A percentile compares a stretch with the other conserved stretches of the same genome.
Conservation (phyloP, 2,888 invertebrate genomes). For the Sthenelais limicola region DNA sequence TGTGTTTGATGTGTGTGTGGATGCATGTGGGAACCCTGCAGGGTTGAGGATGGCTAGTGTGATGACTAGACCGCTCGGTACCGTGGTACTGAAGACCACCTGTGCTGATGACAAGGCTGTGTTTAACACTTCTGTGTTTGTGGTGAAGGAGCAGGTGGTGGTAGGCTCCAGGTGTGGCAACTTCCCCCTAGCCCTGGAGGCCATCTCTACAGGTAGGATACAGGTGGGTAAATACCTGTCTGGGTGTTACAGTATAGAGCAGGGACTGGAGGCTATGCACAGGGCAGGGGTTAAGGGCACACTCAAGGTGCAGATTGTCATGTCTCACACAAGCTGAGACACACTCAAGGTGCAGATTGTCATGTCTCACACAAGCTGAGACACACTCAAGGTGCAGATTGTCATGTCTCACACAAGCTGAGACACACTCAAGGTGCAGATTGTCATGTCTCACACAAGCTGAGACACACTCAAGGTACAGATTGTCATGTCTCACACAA, state of each 20-base stretch:
- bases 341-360: no score
- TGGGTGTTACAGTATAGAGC: conserved; percentile 34
- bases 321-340: no score
- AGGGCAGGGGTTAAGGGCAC: conserved; percentile 44
- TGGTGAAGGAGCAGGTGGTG: conserved; percentile 48
- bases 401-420: no score
- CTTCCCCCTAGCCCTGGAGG: conserved; percentile 48
- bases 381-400: no score
- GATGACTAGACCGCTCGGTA: conserved; percentile 48
- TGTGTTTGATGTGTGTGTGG: conserved; percentile 44
- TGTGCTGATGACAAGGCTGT: conserved; percentile 41
- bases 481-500: no score
- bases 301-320: conserved; percentile 46
- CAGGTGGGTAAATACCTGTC: conserved; percentile 19
- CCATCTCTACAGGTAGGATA: conserved; percentile 17
- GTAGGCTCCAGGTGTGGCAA: conserved; percentile 51
- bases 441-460: no score
- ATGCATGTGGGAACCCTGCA: conserved; percentile 45
- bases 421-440: no score
- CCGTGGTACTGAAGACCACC: conserved; percentile 49
- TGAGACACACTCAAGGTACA: no score
- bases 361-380: no score
- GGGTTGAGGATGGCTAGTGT: conserved; percentile 43
- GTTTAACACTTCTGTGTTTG: conserved; percentile 47
- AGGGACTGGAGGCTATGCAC: conserved; percentile 44